phyloP scores from a whole-genome alignment of 2,797 vertebrate genomes.

The Holocentrus rufus region DNA sequence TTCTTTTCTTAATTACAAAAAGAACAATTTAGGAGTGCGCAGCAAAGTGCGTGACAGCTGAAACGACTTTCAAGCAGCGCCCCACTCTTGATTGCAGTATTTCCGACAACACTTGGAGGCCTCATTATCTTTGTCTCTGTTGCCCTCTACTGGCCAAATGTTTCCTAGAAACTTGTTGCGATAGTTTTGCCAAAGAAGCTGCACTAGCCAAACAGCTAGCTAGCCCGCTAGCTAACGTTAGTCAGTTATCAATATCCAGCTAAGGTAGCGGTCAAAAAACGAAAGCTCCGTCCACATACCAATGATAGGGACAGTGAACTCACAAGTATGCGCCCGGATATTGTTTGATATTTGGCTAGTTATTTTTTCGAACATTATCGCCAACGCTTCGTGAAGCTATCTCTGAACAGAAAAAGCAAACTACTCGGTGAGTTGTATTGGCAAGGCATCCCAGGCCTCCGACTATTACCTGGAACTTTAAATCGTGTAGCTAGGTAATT shows the following conservation, averaged over 20 bases:
- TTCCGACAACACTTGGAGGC: background rate
- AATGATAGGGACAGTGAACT: slow-evolving; percentile 58
- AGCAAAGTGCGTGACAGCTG: too few species aligned
- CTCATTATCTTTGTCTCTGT: background rate
- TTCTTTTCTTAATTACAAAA: too few species aligned
- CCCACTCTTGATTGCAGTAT: too few species aligned
- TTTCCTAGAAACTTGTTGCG: slow-evolving; percentile 71
- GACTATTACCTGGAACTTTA: slow-evolving; percentile 28
- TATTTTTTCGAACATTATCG: slow-evolving; percentile 6
- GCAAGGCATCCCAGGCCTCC: slow-evolving; percentile 15
- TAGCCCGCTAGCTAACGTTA: slow-evolving; percentile 48
- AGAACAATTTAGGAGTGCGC: too few species aligned
- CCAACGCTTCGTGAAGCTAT: slow-evolving; percentile 31
- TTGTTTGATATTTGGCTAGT: slow-evolving; percentile 51
- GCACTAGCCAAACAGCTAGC: slow-evolving; percentile 57
- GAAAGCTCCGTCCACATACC: slow-evolving; percentile 65
- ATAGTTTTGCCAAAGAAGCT: slow-evolving; percentile 5
- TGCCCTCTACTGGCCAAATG: slow-evolving; percentile 49
- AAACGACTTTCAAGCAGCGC: too few species aligned
- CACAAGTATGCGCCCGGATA: slow-evolving; percentile 61
- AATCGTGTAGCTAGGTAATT: background rate
- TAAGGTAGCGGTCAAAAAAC: slow-evolving; percentile 42
- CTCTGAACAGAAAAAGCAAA: slow-evolving; percentile 45
- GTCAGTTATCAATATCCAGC: slow-evolving; percentile 18
- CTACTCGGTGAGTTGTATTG: slow-evolving; percentile 69